phyloP scores from a whole-genome alignment of 2,888 invertebrate species.

The Melanostoma mellinum region DNA sequence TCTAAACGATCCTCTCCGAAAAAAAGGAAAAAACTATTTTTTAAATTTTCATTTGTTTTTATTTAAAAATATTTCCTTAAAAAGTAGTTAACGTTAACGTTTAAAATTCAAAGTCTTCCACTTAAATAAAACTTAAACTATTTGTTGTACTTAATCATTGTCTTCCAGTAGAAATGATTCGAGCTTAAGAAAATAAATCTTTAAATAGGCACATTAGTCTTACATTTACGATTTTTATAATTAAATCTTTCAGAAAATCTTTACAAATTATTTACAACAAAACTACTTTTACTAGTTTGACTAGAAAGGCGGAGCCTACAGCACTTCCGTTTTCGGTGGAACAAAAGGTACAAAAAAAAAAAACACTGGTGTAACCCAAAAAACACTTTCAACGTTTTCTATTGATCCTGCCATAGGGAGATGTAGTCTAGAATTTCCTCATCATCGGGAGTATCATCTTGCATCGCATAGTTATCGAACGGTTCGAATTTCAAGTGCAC shows the following conservation, averaged over 20 bases:
- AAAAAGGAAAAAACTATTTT: not conserved
- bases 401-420: slow-evolving; percentile 80
- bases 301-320: slow-evolving; percentile 54
- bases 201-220: slow-evolving; percentile 6
- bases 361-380: slow-evolving; percentile 46
- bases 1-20: not conserved
- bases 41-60: slow-evolving; percentile 42
- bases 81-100: slow-evolving; percentile 62
- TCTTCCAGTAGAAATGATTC: slow-evolving; percentile 72
- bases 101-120: slow-evolving; percentile 60
- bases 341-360: slow-evolving; percentile 57
- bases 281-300: slow-evolving; percentile 68
- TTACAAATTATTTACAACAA: slow-evolving; percentile 47
- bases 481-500: slow-evolving; percentile 83
- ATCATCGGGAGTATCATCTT: slow-evolving; percentile 90
- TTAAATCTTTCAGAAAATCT: slow-evolving; percentile 1
- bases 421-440: slow-evolving; percentile 91
- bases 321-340: slow-evolving; percentile 69
- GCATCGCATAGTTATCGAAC: slow-evolving; percentile 89
- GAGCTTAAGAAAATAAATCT: slow-evolving; percentile 30
- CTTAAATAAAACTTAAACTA: slow-evolving; percentile 46
- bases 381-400: slow-evolving; percentile 13
- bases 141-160: slow-evolving; percentile 73
- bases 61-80: slow-evolving; percentile 49
- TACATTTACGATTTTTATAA: not conserved